Evolutionary conservation across 2,113 vertebrate species (phyloP), one percentile per base, ranked within the genome.

Genomic region (Thalassoma bifasciatum): DNA sequence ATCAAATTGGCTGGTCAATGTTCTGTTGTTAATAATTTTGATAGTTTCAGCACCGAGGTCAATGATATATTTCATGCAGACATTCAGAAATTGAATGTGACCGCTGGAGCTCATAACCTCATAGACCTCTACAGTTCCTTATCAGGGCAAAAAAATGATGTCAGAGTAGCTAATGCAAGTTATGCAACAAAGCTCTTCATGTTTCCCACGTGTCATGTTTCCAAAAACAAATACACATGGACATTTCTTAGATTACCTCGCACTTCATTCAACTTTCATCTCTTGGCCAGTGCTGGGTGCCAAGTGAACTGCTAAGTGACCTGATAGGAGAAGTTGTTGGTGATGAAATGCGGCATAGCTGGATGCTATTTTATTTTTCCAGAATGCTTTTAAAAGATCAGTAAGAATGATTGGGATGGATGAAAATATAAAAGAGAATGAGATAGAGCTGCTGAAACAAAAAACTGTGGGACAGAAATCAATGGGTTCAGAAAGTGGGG

Each of bases 221-320:
- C 59, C 66, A 77, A 73, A 60, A 44, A 5, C 53, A 65, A 75
- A 81, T 24, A 34, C 77, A 74, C 81, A 86, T 69, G 51, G 64
- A 71, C 16, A 37, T 44, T 40, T 79, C 73, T 86, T 73, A 86
- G 81, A 79, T 73, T 85, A 79, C 81, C 74, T 67, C 21, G 30
- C 69, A 79, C 70, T 81, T 77, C 76, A 84, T 59, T 65, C 57
- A 65, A 59, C 58, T 80, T 37, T 23, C 2, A 62, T 21, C 53
- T 62, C 56, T 81, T 56, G 34, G 63, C 64, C 59, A 26, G 51
- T n/a, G 60, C 58, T 56, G 62, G 47, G 34, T 56, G 49, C 66
- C 68, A 60, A 60, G 12, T 38, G 58, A n/a, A 56, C 59, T 21
- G 59, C 74, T 60, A 66, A 71, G 81, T 72, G 76, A 72, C 64